phyloP scores from a whole-genome alignment of 2,888 invertebrate genomes.

The Eristalis intricaria region DNA sequence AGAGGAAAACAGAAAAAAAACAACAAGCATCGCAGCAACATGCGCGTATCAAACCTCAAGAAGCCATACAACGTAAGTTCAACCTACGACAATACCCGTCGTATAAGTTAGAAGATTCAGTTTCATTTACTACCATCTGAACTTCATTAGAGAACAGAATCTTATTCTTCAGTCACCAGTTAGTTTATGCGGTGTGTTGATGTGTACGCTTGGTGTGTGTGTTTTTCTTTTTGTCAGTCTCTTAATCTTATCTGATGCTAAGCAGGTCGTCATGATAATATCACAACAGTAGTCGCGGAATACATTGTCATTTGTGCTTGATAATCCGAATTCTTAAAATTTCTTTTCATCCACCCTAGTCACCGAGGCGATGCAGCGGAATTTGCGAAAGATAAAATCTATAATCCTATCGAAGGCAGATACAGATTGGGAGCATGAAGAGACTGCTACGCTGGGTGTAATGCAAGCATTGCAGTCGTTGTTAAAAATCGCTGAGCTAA shows the following conservation, averaged over 20 bases:
- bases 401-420: constrained; percentile 77
- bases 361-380: constrained; percentile 79
- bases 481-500: constrained; percentile 79
- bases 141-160: constrained; percentile 53
- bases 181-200: constrained; percentile 28
- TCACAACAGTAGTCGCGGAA: constrained; percentile 6
- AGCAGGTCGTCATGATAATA: constrained; percentile 30
- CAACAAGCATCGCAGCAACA: constrained; percentile 40
- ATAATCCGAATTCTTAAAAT: constrained; percentile 13
- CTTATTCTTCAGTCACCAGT: constrained; percentile 19
- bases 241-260: constrained; percentile 66
- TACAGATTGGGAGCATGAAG: constrained; percentile 77
- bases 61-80: constrained; percentile 70
- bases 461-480: constrained; percentile 80
- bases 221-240: constrained; percentile 23
- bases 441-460: constrained; percentile 73
- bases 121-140: constrained; percentile 58
- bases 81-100: constrained; percentile 66
- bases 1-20: constrained; percentile 11
- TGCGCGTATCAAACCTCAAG: constrained; percentile 61
- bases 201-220: constrained; percentile 31
- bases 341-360: constrained; percentile 6
- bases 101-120: constrained; percentile 42
- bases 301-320: background rate
- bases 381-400: constrained; percentile 78